Percentiles rank a stretch among this genome's conserved stretches.
These are phyloP conservation scores for Ceratosolen fusciceps DNA, from an alignment of 1,140 invertebrate species.

Conservation along the genomic window DNA sequence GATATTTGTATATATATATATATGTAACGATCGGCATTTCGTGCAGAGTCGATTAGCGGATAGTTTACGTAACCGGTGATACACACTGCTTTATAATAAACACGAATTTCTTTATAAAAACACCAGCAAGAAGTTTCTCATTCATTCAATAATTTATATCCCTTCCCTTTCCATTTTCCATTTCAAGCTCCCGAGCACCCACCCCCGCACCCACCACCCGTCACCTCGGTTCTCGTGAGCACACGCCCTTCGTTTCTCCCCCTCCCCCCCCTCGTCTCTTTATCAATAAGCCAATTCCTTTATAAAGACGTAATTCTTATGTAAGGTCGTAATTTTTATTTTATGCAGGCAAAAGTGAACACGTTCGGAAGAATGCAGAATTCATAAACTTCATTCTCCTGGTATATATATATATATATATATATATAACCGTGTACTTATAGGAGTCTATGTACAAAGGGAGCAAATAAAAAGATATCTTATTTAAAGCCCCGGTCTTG, in stretches of 20 bases:
- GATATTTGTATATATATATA: neutral
- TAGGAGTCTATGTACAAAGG: neutral
- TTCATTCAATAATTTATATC: neutral
- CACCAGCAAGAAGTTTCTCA: constrained; percentile 10
- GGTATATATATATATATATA: neutral
- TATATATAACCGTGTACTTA: neutral
- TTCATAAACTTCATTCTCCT: neutral
- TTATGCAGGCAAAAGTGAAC: neutral
- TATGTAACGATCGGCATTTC: constrained; percentile 25
- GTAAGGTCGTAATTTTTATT: constrained; percentile 11
- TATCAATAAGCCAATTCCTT: constrained; percentile 8
- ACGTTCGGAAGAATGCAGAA: neutral
- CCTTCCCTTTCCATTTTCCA: neutral
- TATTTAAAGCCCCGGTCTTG: neutral
- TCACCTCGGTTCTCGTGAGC: too few species aligned
- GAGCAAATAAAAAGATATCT: neutral
- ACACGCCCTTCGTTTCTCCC: too few species aligned
- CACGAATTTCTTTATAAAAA: neutral
- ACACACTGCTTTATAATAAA: neutral
- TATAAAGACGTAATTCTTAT: neutral
- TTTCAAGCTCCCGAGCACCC: too few species aligned
- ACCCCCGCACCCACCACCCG: too few species aligned
- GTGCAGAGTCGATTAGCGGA: constrained; percentile 14
- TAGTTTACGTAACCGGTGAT: constrained; percentile 34
- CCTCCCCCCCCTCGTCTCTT: too few species aligned